These are phyloP conservation scores for Drosophila heteroneura DNA, from an alignment of 2,888 invertebrate genomes.

Conservation along the genomic window DNA sequence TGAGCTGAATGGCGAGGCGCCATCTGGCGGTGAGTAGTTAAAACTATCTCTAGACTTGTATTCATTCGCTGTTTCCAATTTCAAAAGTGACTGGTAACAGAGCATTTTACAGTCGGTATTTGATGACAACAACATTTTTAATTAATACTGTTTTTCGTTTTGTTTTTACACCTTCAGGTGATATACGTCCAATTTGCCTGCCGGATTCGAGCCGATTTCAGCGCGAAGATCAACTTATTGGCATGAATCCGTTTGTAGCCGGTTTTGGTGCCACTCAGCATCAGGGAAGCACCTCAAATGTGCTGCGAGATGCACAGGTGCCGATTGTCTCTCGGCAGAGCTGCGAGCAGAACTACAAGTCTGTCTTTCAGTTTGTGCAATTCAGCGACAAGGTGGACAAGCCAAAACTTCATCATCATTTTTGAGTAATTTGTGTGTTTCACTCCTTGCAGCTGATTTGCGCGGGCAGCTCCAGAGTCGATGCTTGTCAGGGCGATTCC, in stretches of 20 bases:
- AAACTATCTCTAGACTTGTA: neutral
- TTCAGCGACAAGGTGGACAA: constrained; percentile 73
- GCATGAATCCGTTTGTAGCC: constrained; percentile 90
- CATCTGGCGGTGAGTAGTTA: constrained; percentile 67
- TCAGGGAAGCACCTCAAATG: constrained; percentile 81
- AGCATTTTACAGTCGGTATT: neutral
- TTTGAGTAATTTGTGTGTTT: constrained; percentile 2
- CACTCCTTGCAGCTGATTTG: constrained; percentile 80
- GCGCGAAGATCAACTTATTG: constrained; percentile 77
- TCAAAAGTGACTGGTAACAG: neutral
- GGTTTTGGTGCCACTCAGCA: constrained; percentile 91
- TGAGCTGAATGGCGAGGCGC: constrained; percentile 85
- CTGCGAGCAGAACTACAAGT: constrained; percentile 85
- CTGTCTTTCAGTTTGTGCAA: constrained; percentile 73
- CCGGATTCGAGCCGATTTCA: constrained; percentile 86
- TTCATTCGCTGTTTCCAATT: neutral
- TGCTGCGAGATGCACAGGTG: constrained; percentile 86
- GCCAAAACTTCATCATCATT: constrained; percentile 5
- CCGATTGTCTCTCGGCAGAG: constrained; percentile 83
- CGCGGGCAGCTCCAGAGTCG: constrained; percentile 82
- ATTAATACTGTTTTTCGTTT: neutral
- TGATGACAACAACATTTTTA: neutral
- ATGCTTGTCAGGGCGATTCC: constrained; percentile 85
- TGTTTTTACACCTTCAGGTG: constrained; percentile 86
- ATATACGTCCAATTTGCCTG: constrained; percentile 91